Evolutionary conservation across 2,113 vertebrate genomes (phyloP).

Genomic region (Recurvirostra avosetta): DNA sequence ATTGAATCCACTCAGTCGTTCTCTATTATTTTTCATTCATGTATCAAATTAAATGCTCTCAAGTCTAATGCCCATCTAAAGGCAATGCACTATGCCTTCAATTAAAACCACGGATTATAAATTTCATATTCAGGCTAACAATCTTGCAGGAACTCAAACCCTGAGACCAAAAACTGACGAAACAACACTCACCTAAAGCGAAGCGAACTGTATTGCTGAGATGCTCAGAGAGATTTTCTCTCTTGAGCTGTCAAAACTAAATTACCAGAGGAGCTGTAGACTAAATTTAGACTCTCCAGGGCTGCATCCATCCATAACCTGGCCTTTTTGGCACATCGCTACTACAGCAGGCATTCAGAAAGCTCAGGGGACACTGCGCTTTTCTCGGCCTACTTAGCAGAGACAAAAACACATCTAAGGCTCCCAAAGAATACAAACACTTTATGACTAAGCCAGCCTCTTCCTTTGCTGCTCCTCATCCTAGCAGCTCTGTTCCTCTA

Average conservation of each 20-base stretch:
- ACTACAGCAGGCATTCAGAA: slow-evolving; percentile 23
- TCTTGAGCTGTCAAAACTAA: slow-evolving; percentile 2
- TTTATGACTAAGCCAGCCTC: slow-evolving; percentile 26
- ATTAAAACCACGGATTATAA: not conserved
- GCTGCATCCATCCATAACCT: slow-evolving; percentile 65
- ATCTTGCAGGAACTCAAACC: not conserved
- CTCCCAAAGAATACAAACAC: slow-evolving; percentile 33
- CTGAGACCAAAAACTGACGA: not conserved
- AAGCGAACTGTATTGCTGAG: not conserved
- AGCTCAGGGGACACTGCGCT: slow-evolving; percentile 22
- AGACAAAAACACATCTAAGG: slow-evolving; percentile 47
- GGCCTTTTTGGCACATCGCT: slow-evolving; percentile 49
- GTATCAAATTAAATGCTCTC: not conserved
- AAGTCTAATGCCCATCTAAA: not conserved
- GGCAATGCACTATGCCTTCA: not conserved
- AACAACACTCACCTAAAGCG: not conserved
- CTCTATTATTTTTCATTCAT: not conserved
- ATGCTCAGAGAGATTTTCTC: slow-evolving; percentile 12
- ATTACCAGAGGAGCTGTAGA: slow-evolving; percentile 30
- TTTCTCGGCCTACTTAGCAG: slow-evolving; percentile 61
- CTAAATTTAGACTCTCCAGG: slow-evolving; percentile 66
- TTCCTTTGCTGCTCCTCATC: not conserved
- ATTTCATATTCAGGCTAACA: not conserved
- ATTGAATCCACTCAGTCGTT: not conserved
- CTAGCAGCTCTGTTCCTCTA: not conserved